A percentile compares a stretch with the other conserved stretches of the same genome.
These are phyloP conservation scores for Nothocercus nigrocapillus DNA, from an alignment of 2,113 vertebrate genomes.

Conservation along the genomic window DNA sequence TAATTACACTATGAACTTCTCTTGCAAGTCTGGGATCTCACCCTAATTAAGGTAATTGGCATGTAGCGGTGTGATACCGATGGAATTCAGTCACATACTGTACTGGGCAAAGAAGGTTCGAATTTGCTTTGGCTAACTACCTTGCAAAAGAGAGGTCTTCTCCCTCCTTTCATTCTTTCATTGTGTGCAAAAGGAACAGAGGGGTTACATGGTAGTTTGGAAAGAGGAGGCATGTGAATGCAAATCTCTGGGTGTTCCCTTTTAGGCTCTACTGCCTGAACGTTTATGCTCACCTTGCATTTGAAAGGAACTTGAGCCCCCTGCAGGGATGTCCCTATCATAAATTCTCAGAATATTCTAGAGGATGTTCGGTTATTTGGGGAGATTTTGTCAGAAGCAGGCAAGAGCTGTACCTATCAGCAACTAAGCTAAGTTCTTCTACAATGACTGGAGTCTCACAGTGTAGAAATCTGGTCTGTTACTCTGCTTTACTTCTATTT, in stretches of 20 bases:
- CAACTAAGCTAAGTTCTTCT: not conserved
- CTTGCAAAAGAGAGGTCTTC: not conserved
- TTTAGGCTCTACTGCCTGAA: not conserved
- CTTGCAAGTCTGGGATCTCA: slow-evolving; percentile 35
- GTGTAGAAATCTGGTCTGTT: not conserved
- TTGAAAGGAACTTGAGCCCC: not conserved
- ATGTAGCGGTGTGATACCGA: slow-evolving; percentile 6
- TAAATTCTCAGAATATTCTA: not conserved
- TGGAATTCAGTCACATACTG: slow-evolving; percentile 13
- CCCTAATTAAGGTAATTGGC: slow-evolving; percentile 63
- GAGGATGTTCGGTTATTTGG: not conserved
- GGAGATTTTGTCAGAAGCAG: not conserved
- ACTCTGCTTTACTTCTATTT: not conserved
- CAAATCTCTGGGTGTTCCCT: not conserved
- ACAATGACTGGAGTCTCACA: not conserved
- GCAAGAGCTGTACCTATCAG: not conserved
- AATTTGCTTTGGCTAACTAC: slow-evolving; percentile 28
- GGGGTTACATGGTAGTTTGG: not conserved
- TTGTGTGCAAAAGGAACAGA: not conserved
- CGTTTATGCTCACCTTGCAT: not conserved
- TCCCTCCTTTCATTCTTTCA: not conserved
- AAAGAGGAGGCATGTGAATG: not conserved
- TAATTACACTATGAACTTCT: slow-evolving; percentile 52
- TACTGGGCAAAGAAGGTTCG: slow-evolving; percentile 13
- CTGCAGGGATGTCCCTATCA: not conserved